Base-by-base conservation (phyloP, 2,888 invertebrate species). In the Lithophane semibrunnea region DNA sequence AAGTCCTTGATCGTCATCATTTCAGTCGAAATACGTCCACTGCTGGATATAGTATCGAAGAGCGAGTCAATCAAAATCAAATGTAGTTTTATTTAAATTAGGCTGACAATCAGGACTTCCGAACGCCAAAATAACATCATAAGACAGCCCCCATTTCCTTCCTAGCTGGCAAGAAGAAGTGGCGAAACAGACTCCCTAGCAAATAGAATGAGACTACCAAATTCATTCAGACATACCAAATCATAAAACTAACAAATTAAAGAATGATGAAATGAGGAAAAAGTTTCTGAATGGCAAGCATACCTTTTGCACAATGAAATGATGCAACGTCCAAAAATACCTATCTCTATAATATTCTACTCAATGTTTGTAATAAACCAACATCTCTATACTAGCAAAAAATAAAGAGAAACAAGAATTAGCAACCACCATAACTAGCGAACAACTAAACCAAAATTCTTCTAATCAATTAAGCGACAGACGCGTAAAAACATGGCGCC, bases 401-500 rank as follows among this genome's bases (percentile, higher is more conserved):
- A 56, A 37, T 37, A 37, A 56, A 18, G 18, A 16, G 10, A 24
- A 12, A 68, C 54, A 80, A 80, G 60, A 72, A 75, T 60, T 78
- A 70, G 68, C 56, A 54, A 65, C 21, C 10, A 44, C 24, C 47
- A 49, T 49, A 73, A 79, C 75, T 76, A 63, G 84, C 64, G 52
- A 79, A 73, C 58, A 54, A 47, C 42, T 8, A n/a, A 63, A 71
- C 54, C 60, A 56, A 82, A 82, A 79, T 86, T 77, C 79, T 77
- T 54, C 63, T 44, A 80, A 87, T 82, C 75, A 81, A 88, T 86
- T 88, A 84, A 49, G 54, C 47, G 63, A 8, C 82, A 93, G 94
- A 94, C 94, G 84, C 52, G 72, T 82, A 86, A 89, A 87, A 92
- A 94, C 49, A 71, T 92, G 96, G 96, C 96, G 96, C 96, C 96